These are phyloP conservation scores for Picus viridis DNA, from an alignment of 2,797 vertebrate genomes.

Conservation along the genomic window DNA sequence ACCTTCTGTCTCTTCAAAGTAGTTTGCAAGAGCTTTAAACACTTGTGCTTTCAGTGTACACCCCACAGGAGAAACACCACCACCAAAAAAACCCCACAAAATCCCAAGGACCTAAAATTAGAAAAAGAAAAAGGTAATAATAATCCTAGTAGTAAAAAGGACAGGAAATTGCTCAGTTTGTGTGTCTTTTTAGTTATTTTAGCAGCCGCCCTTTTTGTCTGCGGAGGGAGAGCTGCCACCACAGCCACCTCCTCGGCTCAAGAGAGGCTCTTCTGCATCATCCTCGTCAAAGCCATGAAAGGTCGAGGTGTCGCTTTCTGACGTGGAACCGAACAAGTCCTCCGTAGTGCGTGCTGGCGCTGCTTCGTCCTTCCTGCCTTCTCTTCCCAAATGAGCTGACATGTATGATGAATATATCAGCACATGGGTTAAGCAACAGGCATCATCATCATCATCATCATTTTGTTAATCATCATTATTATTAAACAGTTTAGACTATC, in stretches of 20 bases:
- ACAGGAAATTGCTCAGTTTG: slow-evolving; percentile 69
- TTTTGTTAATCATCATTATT: slow-evolving; percentile 76
- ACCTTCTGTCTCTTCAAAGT: slow-evolving; percentile 58
- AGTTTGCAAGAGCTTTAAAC: slow-evolving; percentile 68
- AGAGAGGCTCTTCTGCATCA: slow-evolving; percentile 91
- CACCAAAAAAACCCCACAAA: background rate
- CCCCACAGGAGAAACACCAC: slow-evolving; percentile 48
- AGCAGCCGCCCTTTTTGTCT: slow-evolving; percentile 87
- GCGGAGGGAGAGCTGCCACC: slow-evolving; percentile 87
- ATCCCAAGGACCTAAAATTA: slow-evolving; percentile 60
- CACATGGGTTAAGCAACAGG: slow-evolving; percentile 87
- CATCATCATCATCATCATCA: slow-evolving; percentile 76
- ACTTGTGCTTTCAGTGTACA: slow-evolving; percentile 79
- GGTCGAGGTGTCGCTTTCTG: slow-evolving; percentile 98
- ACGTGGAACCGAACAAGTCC: slow-evolving; percentile 97
- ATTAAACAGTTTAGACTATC: slow-evolving; percentile 71
- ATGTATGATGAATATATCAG: slow-evolving; percentile 89
- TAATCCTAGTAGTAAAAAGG: slow-evolving; percentile 73
- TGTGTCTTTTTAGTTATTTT: slow-evolving; percentile 74
- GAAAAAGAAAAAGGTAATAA: slow-evolving; percentile 47
- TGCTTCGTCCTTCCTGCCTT: slow-evolving; percentile 90
- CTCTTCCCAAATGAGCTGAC: slow-evolving; percentile 89
- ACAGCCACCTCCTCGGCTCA: slow-evolving; percentile 86
- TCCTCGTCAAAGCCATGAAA: slow-evolving; percentile 99
- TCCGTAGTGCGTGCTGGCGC: slow-evolving; percentile 87